Evolutionary conservation across 2,888 invertebrate species (phyloP).

Genomic region (Melipona bicolor): DNA sequence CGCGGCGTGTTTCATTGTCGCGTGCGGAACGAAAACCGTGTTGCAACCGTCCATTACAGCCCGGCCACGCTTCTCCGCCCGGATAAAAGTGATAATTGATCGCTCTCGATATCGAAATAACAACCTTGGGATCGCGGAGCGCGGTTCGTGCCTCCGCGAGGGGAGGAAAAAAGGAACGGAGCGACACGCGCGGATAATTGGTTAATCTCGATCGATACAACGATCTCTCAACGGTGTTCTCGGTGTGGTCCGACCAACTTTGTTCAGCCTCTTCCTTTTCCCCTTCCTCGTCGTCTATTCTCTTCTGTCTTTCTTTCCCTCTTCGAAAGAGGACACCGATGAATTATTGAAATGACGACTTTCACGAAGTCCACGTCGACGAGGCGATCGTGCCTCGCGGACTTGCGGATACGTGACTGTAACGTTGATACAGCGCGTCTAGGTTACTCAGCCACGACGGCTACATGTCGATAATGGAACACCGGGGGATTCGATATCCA

Average conservation of each 20-base stretch:
- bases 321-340: neutral
- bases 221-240: neutral
- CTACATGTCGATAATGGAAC: conserved; percentile 10
- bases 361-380: conserved; percentile 4
- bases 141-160: neutral
- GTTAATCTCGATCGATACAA: conserved; percentile 2
- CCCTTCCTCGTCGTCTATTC: too few relatives aligned
- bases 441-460: conserved; percentile 2
- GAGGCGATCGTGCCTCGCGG: neutral
- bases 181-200: conserved; percentile 5
- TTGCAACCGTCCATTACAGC: conserved; percentile 37
- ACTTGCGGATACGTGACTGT: conserved; percentile 12
- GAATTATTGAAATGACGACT: conserved; percentile 1
- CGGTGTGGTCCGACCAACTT: neutral
- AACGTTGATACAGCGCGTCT: conserved; percentile 33
- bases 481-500: conserved; percentile 20
- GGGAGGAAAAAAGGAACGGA: neutral
- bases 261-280: too few relatives aligned
- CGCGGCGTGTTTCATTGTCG: conserved; percentile 46
- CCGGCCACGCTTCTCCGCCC: conserved; percentile 10
- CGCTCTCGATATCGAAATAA: conserved; percentile 45
- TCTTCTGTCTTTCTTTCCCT: neutral
- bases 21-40: conserved; percentile 17
- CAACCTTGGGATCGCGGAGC: conserved; percentile 21
- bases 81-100: conserved; percentile 47